Evolutionary conservation across 2,797 vertebrate species (phyloP).

Genomic region (Chromis chromis): DNA sequence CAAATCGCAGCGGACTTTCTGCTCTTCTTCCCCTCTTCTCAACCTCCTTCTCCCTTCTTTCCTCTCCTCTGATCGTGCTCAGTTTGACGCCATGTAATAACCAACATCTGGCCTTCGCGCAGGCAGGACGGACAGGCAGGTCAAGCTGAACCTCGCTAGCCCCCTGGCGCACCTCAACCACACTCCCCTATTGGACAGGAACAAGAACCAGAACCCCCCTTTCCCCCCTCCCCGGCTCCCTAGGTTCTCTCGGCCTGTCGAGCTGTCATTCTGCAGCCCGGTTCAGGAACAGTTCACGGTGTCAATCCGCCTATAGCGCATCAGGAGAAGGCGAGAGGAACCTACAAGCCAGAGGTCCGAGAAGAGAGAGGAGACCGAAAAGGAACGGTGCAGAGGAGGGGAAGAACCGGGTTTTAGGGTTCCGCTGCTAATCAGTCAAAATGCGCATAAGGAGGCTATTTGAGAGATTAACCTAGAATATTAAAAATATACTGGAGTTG

Average conservation of each 20-base stretch:
- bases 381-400: not conserved
- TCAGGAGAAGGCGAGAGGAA: constrained; percentile 8
- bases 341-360: no score
- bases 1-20: constrained; percentile 59
- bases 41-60: constrained; percentile 28
- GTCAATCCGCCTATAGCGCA: constrained; percentile 60
- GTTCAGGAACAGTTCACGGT: constrained; percentile 81
- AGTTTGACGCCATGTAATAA: constrained; percentile 79
- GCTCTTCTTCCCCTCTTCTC: constrained; percentile 28
- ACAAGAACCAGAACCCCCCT: constrained; percentile 71
- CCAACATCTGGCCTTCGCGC: constrained; percentile 80
- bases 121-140: constrained; percentile 57
- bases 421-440: not conserved
- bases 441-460: not conserved
- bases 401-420: not conserved
- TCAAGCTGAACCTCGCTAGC: constrained; percentile 59
- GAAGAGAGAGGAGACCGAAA: not conserved
- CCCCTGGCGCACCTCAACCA: constrained; percentile 53
- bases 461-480: no score
- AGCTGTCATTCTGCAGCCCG: constrained; percentile 74
- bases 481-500: no score
- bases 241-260: constrained; percentile 39
- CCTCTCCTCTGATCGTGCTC: constrained; percentile 69
- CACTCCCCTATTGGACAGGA: constrained; percentile 74
- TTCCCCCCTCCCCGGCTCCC: constrained; percentile 5